Evolutionary conservation across 2,888 invertebrate species (phyloP), one percentile per base, ranked within the genome.

Genomic region (Torymus tubicola): DNA sequence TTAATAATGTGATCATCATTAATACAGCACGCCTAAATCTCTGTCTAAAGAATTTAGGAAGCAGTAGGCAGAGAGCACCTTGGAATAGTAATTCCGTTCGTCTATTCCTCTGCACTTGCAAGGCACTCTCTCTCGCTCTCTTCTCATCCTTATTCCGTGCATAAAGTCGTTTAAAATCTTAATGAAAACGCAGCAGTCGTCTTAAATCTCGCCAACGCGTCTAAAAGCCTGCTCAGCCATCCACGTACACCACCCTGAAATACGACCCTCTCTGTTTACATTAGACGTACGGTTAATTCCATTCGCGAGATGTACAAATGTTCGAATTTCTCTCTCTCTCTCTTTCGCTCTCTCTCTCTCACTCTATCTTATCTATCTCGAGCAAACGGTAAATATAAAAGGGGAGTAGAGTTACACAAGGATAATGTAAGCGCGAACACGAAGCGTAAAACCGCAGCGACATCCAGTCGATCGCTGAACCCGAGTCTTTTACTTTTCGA

Each of bases 121-220:
- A 31, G 3, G 31, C 31, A 5, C 31, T 31, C 31, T 31, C 31
- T 3, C 31, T 8, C 8, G 3, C 31, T 31, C 31, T 31, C 31
- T 31, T 31, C 74, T 67, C 67, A n/a, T 67, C 60, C 74, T 24
- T 67, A 52, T 75, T 52, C 67, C 67, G 50, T 12, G 50, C 55
- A 64, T 63, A 60, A 61, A 75, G 67, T 75, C 67, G n/a, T 60
- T 75, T 67, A 75, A 75, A 75, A 75, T 75, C 75, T 75, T 75
- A 75, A 75, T 75, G 75, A 75, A 75, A 75, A 67, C 50, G 50
- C 75, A 31, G 63, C 21, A 58, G 67, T 74, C 75, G 21, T 75
- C 75, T 75, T 75, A 60, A 75, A 75, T 75, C 67, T 58, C 67
- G 16, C 31, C 16, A 31, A 2, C 14, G 21, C 52, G 10, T 52